A percentile compares a stretch with the other conserved stretches of the same genome.
Conservation (phyloP, 1,140 invertebrate species). For the Anastrepha obliqua region DNA sequence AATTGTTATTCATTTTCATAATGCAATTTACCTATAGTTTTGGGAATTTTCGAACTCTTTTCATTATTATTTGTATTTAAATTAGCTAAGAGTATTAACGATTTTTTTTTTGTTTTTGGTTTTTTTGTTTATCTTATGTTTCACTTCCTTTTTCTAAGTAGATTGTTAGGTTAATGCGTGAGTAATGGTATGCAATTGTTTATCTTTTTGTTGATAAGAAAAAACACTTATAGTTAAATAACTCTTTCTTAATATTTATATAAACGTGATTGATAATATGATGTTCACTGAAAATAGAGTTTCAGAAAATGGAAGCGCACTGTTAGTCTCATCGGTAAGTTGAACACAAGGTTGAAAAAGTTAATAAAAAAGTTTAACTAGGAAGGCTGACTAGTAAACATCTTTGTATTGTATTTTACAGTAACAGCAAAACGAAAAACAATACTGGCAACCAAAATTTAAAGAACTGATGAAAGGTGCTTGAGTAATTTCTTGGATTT, state of each 20-base stretch:
- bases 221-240: constrained; percentile 53
- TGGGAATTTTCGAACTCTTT: not conserved
- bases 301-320: constrained; percentile 57
- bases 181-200: constrained; percentile 26
- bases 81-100: constrained; percentile 46
- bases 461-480: not conserved
- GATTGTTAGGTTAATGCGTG: constrained; percentile 23
- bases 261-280: constrained; percentile 57
- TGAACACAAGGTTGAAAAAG: constrained; percentile 21
- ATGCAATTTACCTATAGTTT: constrained; percentile 44
- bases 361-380: constrained; percentile 2
- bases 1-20: constrained; percentile 19
- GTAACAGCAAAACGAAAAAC: not conserved
- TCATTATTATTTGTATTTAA: constrained; percentile 32
- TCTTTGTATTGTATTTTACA: constrained; percentile 35
- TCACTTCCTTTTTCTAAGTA: constrained; percentile 31
- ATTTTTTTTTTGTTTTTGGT: too few species aligned
- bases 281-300: constrained; percentile 60
- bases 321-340: constrained; percentile 56
- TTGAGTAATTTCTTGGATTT: not conserved
- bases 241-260: constrained; percentile 46
- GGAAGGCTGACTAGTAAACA: not conserved
- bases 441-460: not conserved
- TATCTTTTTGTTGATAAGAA: constrained; percentile 47
- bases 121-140: not conserved